These are phyloP conservation scores for Ernsta delagoae DNA, from an alignment of 2,888 invertebrate species.

Conservation along the genomic window DNA sequence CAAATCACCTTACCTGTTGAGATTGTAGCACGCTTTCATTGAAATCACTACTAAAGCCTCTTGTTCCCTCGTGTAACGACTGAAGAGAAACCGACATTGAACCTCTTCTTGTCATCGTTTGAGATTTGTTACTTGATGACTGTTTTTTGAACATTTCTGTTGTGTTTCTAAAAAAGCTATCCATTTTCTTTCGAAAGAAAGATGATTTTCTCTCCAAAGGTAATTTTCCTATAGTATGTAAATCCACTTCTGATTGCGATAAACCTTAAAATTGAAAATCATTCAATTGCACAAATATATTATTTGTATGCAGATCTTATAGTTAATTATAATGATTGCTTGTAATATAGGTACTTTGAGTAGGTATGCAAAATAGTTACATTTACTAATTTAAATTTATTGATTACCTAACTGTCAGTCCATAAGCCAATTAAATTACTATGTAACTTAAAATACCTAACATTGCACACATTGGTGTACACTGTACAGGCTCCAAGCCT, in stretches of 20 bases:
- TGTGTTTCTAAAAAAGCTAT: slow-evolving; percentile 75
- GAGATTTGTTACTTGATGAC: slow-evolving; percentile 53
- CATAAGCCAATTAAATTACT: too few relatives aligned
- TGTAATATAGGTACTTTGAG: too few relatives aligned
- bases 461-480: too few relatives aligned
- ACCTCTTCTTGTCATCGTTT: slow-evolving; percentile 55
- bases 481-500: too few relatives aligned
- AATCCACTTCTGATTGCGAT: slow-evolving; percentile 75
- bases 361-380: too few relatives aligned
- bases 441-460: too few relatives aligned
- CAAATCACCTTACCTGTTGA: slow-evolving; percentile 36
- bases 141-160: slow-evolving; percentile 74
- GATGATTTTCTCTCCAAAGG: slow-evolving; percentile 77
- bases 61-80: slow-evolving; percentile 60
- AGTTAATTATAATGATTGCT: too few relatives aligned
- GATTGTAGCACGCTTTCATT: slow-evolving; percentile 24
- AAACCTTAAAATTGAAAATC: slow-evolving; percentile 57
- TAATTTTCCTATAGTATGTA: slow-evolving; percentile 72
- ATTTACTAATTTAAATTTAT: too few relatives aligned
- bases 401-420: too few relatives aligned
- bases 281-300: too few relatives aligned
- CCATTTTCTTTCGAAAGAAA: slow-evolving; percentile 77
- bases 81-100: slow-evolving; percentile 74
- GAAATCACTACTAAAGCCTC: slow-evolving; percentile 22
- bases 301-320: too few relatives aligned